These are phyloP conservation scores for Hydractinia symbiolongicarpus DNA, from an alignment of 30 jellyfish, hydroid and myxozoan species.

Conservation along the genomic window DNA sequence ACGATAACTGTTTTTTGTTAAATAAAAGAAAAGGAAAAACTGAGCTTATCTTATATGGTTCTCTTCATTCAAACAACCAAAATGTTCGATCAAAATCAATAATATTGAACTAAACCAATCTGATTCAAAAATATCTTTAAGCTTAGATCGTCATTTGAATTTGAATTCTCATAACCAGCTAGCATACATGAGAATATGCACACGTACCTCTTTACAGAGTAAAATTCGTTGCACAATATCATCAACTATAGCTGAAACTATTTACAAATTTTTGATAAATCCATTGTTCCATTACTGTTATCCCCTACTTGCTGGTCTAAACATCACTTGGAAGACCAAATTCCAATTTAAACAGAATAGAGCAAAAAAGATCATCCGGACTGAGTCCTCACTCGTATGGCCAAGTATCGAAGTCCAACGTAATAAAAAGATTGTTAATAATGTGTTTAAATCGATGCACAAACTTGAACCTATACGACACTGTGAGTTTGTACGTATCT, in stretches of 20 bases:
- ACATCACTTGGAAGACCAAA: conserved; percentile 35
- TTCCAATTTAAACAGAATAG: conserved; percentile 49
- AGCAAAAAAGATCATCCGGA: conserved; percentile 45
- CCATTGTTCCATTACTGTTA: conserved; percentile 51
- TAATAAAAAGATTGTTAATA: conserved; percentile 38
- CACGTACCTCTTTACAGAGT: conserved; percentile 32
- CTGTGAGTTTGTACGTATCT: conserved; percentile 15
- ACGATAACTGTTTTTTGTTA: conserved; percentile 4
- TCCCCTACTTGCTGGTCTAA: conserved; percentile 49
- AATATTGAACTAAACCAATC: conserved; percentile 24
- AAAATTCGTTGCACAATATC: conserved; percentile 39
- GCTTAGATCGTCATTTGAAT: conserved; percentile 50
- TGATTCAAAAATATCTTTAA: conserved; percentile 37
- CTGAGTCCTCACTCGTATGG: conserved; percentile 38
- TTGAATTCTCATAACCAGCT: conserved; percentile 37
- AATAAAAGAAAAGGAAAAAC: conserved; percentile 23
- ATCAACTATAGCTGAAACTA: conserved; percentile 36
- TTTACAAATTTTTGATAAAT: conserved; percentile 41
- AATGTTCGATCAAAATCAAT: conserved; percentile 20
- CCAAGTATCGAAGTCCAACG: conserved; percentile 47
- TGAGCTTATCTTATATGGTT: not conserved
- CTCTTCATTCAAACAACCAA: conserved; percentile 42
- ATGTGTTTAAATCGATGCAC: conserved; percentile 49
- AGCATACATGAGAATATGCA: conserved; percentile 43
- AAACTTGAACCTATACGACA: conserved; percentile 20